Base-by-base conservation (phyloP, 2,113 vertebrate genomes). In the Mus pahari region DNA sequence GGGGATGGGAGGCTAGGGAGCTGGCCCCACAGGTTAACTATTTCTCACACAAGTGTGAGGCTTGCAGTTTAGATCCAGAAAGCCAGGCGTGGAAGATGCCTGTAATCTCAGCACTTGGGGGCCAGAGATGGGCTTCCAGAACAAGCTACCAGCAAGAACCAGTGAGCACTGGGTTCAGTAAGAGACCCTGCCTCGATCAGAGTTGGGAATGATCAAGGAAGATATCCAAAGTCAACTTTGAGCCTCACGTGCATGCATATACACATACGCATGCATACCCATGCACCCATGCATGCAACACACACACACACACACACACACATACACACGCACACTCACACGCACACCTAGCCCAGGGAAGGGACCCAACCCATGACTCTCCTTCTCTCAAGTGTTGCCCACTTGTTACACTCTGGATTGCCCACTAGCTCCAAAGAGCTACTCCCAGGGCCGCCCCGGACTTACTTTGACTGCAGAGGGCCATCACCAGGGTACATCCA, bases 401-500 rank as follows among this genome's bases (percentile, higher is more conserved):
- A n/a, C n/a, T n/a, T n/a, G n/a, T n/a, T n/a, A 78, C 22, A 3
- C 13, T 77, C 5, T 24, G 71, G 24, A 22, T 73, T 6, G 26
- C 48, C 11, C 0, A 48, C 48, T 48, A 7, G 36, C 0, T 5
- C 82, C 17, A 50, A 26, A 13, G 7, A 86, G 58, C 39, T 60
- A 5, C 13, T 50, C 39, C 58, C 79, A 4, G 11, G 55, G 79
- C 39, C 9, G 5, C 3, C 36, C 3, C 39, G 1, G 0, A 42
- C 98, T 99, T 98, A 99, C 99, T 98, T 98, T 16, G 99, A 94
- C n/a, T 98, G 98, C 94, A 99, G 98, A 70, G 99, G 98, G n/a
- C 99, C 98, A 97, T 99, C 99, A 0, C 99, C 97, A 62, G 99
- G 99, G 75, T 98, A 98, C 98, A 98, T 98, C 99, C 99, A 99